Evolutionary conservation across 2,797 vertebrate species (phyloP).

Genomic region (Gambusia yucatana): DNA sequence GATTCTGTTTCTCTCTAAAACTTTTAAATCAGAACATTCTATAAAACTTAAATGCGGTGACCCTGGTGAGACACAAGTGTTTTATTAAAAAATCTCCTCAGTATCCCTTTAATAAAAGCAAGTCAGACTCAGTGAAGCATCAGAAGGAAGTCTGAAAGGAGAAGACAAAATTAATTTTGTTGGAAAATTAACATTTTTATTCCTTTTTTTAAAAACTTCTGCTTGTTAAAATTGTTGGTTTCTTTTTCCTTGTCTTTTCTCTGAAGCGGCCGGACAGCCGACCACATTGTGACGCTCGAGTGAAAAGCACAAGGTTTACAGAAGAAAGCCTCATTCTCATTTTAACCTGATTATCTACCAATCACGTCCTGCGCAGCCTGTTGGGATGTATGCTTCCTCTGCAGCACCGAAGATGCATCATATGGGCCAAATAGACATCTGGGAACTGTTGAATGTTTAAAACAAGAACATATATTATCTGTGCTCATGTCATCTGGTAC

Average conservation of each 20-base stretch:
- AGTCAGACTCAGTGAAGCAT: conserved; percentile 23
- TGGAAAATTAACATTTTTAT: background rate
- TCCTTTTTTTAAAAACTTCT: background rate
- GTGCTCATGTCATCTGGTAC: conserved; percentile 62
- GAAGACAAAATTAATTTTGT: conserved; percentile 42
- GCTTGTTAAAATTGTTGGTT: conserved; percentile 16
- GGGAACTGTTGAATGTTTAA: conserved; percentile 30
- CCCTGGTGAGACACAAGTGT: background rate
- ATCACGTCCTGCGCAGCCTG: conserved; percentile 58
- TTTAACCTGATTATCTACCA: conserved; percentile 63
- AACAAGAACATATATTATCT: conserved; percentile 6
- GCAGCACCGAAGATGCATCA: conserved; percentile 58
- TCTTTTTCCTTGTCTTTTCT: conserved; percentile 26
- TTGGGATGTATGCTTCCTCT: conserved; percentile 56
- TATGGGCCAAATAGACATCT: conserved; percentile 33
- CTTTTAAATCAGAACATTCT: conserved; percentile 10
- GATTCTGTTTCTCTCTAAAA: background rate
- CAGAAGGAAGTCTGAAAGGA: background rate
- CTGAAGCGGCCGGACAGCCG: conserved; percentile 93
- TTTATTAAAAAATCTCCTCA: background rate
- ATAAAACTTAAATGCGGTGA: conserved; percentile 21
- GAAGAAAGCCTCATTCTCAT: conserved; percentile 51
- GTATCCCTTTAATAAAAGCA: conserved; percentile 41
- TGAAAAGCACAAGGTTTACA: conserved; percentile 58
- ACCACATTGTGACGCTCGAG: conserved; percentile 91